Conservation (phyloP, 2,888 invertebrate genomes). For the Andrena trimmerana region DNA sequence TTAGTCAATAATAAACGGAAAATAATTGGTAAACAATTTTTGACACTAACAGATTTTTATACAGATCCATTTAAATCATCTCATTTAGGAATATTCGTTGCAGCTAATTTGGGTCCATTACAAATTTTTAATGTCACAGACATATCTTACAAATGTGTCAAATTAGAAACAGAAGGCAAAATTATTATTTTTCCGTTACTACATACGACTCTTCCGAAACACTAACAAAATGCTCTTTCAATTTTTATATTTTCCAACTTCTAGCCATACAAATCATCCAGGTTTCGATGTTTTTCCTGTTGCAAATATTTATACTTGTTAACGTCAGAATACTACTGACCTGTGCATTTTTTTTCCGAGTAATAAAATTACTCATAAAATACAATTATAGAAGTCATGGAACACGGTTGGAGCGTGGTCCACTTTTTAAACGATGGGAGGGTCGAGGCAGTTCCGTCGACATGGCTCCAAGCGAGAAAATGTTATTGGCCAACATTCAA, state of each 20-base stretch:
- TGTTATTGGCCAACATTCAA: no score
- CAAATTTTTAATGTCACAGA: not conserved
- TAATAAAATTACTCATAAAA: no score
- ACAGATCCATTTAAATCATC: not conserved
- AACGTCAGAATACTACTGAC: no score
- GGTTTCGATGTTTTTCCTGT: not conserved
- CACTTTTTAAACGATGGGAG: no score
- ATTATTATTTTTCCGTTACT: not conserved
- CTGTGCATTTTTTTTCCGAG: no score
- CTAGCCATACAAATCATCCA: not conserved
- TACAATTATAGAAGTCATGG: no score
- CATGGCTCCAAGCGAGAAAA: no score
- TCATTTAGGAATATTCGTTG: not conserved
- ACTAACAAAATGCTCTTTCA: not conserved
- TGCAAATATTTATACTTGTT: not conserved
- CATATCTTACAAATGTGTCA: not conserved
- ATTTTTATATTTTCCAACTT: not conserved
- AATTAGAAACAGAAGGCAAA: not conserved
- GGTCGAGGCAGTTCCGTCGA: no score
- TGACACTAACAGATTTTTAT: not conserved
- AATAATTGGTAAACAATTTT: not conserved
- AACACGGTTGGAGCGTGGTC: no score
- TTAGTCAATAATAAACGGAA: not conserved
- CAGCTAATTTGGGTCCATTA: not conserved
- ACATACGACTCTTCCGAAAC: not conserved